Conservation (phyloP, 2,797 vertebrate species). For the Gorsachius magnificus region DNA sequence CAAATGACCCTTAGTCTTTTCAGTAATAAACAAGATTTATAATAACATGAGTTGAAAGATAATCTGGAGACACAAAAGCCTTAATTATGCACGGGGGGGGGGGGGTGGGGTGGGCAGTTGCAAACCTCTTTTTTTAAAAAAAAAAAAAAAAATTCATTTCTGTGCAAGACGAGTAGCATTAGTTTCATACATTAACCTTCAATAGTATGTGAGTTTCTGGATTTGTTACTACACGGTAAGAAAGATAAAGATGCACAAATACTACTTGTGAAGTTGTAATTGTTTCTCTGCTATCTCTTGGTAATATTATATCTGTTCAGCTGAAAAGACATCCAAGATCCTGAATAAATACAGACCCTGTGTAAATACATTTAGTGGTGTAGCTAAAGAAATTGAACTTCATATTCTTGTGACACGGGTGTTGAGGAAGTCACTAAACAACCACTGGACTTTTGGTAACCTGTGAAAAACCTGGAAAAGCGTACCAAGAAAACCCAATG, state of each 20-base stretch:
- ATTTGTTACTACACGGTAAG: background rate
- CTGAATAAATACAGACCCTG: background rate
- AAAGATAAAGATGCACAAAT: background rate
- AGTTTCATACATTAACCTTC: background rate
- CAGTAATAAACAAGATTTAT: conserved; percentile 52
- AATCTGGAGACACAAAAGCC: conserved; percentile 20
- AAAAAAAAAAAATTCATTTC: background rate
- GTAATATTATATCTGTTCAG: background rate
- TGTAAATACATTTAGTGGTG: background rate
- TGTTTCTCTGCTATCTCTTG: background rate
- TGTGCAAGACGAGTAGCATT: background rate
- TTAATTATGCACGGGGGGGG: background rate
- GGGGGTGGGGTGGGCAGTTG: background rate
- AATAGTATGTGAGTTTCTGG: background rate
- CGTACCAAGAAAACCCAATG: background rate
- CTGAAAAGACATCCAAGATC: background rate
- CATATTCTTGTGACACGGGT: background rate
- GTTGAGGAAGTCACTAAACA: background rate
- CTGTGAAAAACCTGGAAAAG: background rate
- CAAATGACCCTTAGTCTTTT: conserved; percentile 27
- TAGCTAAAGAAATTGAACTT: conserved; percentile 24
- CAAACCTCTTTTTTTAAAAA: background rate
- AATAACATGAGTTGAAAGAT: conserved; percentile 38
- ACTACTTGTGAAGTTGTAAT: background rate
- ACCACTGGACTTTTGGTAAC: background rate